A percentile compares a stretch with the other conserved stretches of the same genome.
Conservation (phyloP, 2,113 vertebrate species). For the Scomber japonicus region DNA sequence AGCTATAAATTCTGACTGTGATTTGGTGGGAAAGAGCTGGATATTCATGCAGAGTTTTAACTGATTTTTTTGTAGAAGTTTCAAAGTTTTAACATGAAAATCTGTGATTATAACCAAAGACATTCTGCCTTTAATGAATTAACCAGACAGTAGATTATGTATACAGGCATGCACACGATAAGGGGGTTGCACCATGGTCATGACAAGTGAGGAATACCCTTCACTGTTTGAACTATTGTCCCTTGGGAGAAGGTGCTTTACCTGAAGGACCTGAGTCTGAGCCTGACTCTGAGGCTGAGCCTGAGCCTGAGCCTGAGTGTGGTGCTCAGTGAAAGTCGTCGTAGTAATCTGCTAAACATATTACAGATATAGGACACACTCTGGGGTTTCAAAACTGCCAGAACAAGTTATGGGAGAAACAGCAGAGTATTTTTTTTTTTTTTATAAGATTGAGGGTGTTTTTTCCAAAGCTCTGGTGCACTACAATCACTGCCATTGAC, state of each 20-base stretch:
- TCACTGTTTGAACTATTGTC: constrained; percentile 41
- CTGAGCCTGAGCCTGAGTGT: too few species aligned
- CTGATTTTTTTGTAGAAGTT: background rate
- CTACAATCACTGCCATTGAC: background rate
- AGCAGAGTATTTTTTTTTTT: constrained; percentile 41
- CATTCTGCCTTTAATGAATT: background rate
- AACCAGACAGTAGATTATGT: constrained; percentile 38
- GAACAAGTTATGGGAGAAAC: constrained; percentile 71
- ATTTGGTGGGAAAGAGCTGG: background rate
- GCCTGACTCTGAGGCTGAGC: too few species aligned
- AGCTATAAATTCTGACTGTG: background rate
- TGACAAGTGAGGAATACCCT: constrained; percentile 9
- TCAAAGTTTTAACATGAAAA: background rate
- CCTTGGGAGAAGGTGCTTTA: constrained; percentile 80
- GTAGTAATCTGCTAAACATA: constrained; percentile 90
- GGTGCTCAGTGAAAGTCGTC: constrained; percentile 83
- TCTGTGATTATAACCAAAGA: background rate
- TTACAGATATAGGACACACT: constrained; percentile 84
- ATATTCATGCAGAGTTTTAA: constrained; percentile 16
- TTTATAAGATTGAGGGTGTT: constrained; percentile 63
- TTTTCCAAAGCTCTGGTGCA: constrained; percentile 81
- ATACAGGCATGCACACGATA: constrained; percentile 51
- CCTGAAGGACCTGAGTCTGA: constrained; percentile 79
- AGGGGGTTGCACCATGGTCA: constrained; percentile 36
- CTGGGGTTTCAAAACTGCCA: constrained; percentile 72